Evolutionary conservation across 2,113 vertebrate genomes (phyloP), one percentile per base, ranked within the genome.

Genomic region (Panthera uncia): DNA sequence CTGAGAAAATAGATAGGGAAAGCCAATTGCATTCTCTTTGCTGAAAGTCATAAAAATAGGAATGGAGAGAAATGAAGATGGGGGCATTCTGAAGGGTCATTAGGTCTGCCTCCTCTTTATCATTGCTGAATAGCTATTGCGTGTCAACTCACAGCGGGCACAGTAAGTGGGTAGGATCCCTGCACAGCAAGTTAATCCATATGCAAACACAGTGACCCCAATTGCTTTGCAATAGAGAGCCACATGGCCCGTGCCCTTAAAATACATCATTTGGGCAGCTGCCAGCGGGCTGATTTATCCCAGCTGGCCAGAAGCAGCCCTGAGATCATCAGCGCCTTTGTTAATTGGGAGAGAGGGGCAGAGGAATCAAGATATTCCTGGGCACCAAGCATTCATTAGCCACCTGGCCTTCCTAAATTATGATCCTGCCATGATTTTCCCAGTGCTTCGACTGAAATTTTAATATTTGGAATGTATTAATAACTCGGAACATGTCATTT

Each of bases 241-340:
- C 97, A 96, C 97, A 98, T 95, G 98, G 97, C 97, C 97, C 69
- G 88, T 97, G 94, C 97, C 97, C 98, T 97, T 97, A 98, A 98
- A 98, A 98, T 98, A 97, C 97, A 98, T 98, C 97, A 98, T 97
- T 97, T 98, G 97, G 96, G 94, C 97, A 97, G 95, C 97, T 98
- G 98, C 97, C 98, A 98, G 97, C 14, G 33, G 90, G 96, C 95
- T 98, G 97, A 98, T 98, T 98, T 98, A 98, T 98, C 97, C 97
- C 98, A 98, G 98, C 98, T 98, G 98, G 97, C 96, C 98, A 98
- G 97, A 98, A 96, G 92, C 96, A 97, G 98, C 81, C 97, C 96
- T 38, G 97, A 98, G 97, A 98, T 98, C 98, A 98, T 98, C 98
- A 98, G 97, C 0, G 38, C 94, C 95, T 98, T 98, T 98, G 98